Conservation (phyloP, 2,797 vertebrate genomes). For the Geotrypetes seraphini region DNA sequence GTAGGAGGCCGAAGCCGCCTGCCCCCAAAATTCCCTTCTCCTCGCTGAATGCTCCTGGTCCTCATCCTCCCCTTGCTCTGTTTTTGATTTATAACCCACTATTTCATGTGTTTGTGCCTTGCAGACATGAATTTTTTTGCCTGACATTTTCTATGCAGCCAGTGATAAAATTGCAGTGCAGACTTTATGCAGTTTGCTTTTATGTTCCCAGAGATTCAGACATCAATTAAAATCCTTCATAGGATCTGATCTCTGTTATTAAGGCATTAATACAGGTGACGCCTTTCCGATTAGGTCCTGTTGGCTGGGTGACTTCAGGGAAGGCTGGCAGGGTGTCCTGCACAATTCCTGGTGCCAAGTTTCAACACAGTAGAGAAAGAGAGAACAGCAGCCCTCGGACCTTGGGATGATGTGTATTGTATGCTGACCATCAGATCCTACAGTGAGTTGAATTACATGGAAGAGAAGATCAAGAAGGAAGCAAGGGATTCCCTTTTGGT, state of each 20-base stretch:
- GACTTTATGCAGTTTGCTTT: conserved; percentile 37
- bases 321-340: conserved; percentile 20
- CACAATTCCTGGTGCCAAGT: conserved; percentile 3
- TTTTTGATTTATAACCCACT: conserved; percentile 54
- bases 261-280: conserved; percentile 45
- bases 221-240: conserved; percentile 53
- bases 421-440: no score
- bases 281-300: conserved; percentile 49
- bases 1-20: conserved; percentile 12
- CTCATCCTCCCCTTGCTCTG: conserved; percentile 41
- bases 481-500: no score
- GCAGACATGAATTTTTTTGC: conserved; percentile 44
- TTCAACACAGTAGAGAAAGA: no score
- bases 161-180: conserved; percentile 45
- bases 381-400: no score
- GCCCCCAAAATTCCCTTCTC: conserved; percentile 32
- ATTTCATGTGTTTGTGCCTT: conserved; percentile 40
- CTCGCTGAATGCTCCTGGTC: conserved; percentile 33
- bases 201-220: conserved; percentile 45
- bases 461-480: no score
- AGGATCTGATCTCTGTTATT: conserved; percentile 44
- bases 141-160: conserved; percentile 38
- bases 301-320: conserved; percentile 27
- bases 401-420: no score
- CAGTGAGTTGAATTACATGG: no score